Percentiles rank a stretch among this genome's conserved stretches.
phyloP scores from a whole-genome alignment of 2,113 vertebrate species.

The Colius striatus region DNA sequence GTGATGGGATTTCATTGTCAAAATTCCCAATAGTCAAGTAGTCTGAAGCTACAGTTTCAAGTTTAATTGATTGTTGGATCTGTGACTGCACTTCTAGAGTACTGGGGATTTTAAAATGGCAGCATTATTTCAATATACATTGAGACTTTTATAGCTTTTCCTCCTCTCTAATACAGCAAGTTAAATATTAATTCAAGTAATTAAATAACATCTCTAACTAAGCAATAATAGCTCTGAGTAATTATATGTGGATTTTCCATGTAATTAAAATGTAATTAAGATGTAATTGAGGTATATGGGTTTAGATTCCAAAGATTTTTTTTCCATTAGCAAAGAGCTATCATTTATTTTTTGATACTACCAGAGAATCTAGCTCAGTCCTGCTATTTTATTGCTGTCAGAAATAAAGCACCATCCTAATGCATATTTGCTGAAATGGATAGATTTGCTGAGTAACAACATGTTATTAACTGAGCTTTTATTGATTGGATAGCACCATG shows the following conservation, averaged over 20 bases:
- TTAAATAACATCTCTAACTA: slow-evolving; percentile 4
- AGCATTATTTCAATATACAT: background rate
- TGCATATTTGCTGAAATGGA: background rate
- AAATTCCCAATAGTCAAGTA: background rate
- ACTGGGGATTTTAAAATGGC: background rate
- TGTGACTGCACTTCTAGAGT: background rate
- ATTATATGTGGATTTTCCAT: background rate
- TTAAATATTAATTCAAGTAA: slow-evolving; percentile 49
- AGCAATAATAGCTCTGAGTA: background rate
- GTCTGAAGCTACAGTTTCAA: background rate
- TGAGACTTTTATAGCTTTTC: background rate
- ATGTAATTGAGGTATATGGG: background rate
- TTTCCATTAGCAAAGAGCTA: background rate
- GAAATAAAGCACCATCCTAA: background rate
- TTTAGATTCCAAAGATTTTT: background rate
- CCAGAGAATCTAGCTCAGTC: background rate
- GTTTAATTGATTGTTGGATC: background rate
- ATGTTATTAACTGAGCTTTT: background rate
- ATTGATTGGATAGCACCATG: background rate
- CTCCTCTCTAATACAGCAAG: background rate
- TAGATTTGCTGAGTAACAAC: background rate
- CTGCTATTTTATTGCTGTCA: background rate
- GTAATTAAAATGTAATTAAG: slow-evolving; percentile 36
- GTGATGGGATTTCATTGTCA: background rate
- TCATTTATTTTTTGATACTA: background rate